phyloP scores from a whole-genome alignment of 1,140 invertebrate genomes.

The Nasonia vitripennis region DNA sequence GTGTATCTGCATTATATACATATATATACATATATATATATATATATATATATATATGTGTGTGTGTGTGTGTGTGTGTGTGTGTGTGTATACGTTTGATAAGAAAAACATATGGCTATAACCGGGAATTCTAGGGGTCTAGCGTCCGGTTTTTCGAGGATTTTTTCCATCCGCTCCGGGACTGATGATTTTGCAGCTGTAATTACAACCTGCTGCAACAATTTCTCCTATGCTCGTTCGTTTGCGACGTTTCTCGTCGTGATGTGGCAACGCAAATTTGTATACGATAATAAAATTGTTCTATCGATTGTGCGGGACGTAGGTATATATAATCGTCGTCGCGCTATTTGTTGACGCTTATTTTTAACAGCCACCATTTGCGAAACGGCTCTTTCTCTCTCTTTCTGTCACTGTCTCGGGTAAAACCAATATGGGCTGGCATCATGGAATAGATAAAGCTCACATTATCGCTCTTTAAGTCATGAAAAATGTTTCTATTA shows the following conservation, averaged over 20 bases:
- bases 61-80: no score
- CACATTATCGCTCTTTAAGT: neutral
- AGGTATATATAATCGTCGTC: neutral
- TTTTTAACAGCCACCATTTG: neutral
- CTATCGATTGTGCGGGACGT: neutral
- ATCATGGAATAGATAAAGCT: neutral
- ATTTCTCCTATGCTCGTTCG: neutral
- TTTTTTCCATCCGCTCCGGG: neutral
- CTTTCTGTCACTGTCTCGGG: neutral
- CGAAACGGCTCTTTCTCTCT: neutral
- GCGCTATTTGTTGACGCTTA: neutral
- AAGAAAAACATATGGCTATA: neutral
- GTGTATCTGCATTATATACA: neutral
- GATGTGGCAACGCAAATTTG: neutral
- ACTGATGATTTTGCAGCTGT: neutral
- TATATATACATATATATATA: neutral
- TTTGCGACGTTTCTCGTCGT: neutral
- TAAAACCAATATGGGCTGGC: neutral
- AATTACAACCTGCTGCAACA: neutral
- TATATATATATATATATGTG: no score
- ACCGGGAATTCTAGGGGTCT: neutral
- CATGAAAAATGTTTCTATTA: neutral
- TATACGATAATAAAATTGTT: slow-evolving; percentile 1
- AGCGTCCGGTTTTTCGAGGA: neutral
- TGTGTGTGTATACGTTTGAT: neutral